Percentiles rank a stretch among this genome's conserved stretches.
Evolutionary conservation across 2,888 invertebrate species (phyloP).

Genomic region (Stramonita haemastoma): DNA sequence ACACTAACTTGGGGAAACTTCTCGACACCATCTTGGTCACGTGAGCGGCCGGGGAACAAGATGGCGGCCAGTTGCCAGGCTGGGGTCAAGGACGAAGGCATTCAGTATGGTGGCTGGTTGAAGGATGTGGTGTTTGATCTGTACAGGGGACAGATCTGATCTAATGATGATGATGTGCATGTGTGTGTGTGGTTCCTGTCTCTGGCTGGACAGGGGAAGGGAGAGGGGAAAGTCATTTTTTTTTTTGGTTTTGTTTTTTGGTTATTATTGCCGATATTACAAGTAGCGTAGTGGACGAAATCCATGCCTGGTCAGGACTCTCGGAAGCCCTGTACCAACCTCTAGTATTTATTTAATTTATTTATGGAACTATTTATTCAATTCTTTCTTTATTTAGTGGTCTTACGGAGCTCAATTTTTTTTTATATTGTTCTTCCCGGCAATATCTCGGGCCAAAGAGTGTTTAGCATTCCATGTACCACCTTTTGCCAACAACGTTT

Average conservation of each 20-base stretch:
- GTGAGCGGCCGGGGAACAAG: not conserved
- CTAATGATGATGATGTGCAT: no score
- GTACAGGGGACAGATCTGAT: no score
- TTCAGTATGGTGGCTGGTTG: not conserved
- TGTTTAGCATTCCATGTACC: conserved; percentile 68
- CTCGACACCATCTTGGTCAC: conserved; percentile 12
- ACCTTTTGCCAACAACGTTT: conserved; percentile 41
- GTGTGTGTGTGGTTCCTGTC: not conserved
- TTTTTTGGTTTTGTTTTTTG: not conserved
- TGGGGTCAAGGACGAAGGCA: conserved; percentile 36
- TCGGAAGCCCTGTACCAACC: conserved; percentile 18
- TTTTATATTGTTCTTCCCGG: conserved; percentile 35
- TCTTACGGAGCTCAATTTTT: not conserved
- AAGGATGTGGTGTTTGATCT: not conserved
- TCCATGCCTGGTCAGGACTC: not conserved
- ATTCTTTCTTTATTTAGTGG: not conserved
- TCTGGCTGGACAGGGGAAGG: not conserved
- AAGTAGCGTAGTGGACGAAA: not conserved
- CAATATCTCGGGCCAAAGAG: conserved; percentile 72
- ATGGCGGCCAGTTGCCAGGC: not conserved
- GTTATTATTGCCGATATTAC: not conserved
- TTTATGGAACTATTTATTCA: not conserved
- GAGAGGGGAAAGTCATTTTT: not conserved
- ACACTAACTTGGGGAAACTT: not conserved
- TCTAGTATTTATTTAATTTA: conserved; percentile 12